Evolutionary conservation across 1,140 invertebrate species (phyloP).

Genomic region (Galendromus occidentalis): DNA sequence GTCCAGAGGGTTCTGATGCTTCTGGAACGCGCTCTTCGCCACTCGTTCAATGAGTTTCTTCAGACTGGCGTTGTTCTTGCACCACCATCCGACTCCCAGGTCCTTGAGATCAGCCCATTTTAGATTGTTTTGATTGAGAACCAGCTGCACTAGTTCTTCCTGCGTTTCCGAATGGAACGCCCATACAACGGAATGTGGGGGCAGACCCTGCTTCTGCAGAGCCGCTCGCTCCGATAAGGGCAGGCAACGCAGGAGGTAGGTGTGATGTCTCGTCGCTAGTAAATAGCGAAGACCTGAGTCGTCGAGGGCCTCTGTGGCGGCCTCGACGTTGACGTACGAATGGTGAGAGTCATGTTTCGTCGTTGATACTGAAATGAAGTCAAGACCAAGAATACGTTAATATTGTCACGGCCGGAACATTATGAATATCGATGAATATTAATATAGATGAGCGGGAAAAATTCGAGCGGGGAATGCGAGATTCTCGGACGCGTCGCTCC

Average conservation of each 20-base stretch:
- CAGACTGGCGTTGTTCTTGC: conserved; percentile 62
- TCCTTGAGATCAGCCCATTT: conserved; percentile 82
- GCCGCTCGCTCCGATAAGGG: conserved; percentile 63
- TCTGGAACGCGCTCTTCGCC: conserved; percentile 72
- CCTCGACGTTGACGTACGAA: background rate
- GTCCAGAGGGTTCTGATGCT: conserved; percentile 80
- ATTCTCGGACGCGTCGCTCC: no score
- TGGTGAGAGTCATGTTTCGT: conserved; percentile 6
- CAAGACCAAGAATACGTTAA: background rate
- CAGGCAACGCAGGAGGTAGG: conserved; percentile 74
- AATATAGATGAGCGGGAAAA: no score
- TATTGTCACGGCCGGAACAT: background rate
- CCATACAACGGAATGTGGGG: conserved; percentile 86
- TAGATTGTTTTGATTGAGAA: conserved; percentile 36
- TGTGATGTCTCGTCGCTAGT: conserved; percentile 91
- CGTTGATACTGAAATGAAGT: background rate
- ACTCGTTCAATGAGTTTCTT: conserved; percentile 64
- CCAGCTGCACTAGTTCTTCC: conserved; percentile 73
- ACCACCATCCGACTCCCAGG: conserved; percentile 90
- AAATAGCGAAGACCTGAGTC: conserved; percentile 91
- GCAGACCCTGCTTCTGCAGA: conserved; percentile 71
- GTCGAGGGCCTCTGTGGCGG: conserved; percentile 57
- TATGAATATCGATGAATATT: no score
- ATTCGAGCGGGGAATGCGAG: no score
- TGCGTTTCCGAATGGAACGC: conserved; percentile 97